Conservation (phyloP, 2,113 vertebrate genomes). For the Mobula hypostoma region DNA sequence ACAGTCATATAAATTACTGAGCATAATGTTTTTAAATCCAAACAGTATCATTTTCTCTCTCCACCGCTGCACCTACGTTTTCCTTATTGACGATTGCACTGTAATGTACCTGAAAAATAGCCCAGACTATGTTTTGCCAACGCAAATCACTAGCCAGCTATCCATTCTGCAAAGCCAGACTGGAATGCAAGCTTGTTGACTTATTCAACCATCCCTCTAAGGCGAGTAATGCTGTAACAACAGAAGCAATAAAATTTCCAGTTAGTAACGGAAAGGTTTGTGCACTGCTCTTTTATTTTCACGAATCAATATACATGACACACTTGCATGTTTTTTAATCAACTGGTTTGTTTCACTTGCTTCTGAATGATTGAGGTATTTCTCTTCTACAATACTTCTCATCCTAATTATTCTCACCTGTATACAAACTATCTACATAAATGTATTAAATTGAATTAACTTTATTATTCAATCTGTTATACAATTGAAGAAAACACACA, state of each 20-base stretch:
- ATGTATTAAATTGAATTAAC: constrained; percentile 14
- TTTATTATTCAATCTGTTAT: background rate
- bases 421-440: constrained; percentile 17
- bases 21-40: background rate
- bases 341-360: background rate
- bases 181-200: background rate
- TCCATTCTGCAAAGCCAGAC: background rate
- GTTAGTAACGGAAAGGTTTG: background rate
- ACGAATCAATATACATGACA: background rate
- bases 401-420: constrained; percentile 22
- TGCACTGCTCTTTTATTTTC: background rate
- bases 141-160: background rate
- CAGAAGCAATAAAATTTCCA: background rate
- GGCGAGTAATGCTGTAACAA: background rate
- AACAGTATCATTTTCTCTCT: background rate
- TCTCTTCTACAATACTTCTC: background rate
- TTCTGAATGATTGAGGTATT: background rate
- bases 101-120: background rate
- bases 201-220: background rate
- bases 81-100: background rate
- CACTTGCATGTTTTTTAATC: constrained; percentile 1
- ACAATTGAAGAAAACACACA: background rate
- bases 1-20: background rate
- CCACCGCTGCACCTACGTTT: background rate
- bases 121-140: background rate